phyloP scores from a whole-genome alignment of 2,113 vertebrate species.

The Piaya cayana region DNA sequence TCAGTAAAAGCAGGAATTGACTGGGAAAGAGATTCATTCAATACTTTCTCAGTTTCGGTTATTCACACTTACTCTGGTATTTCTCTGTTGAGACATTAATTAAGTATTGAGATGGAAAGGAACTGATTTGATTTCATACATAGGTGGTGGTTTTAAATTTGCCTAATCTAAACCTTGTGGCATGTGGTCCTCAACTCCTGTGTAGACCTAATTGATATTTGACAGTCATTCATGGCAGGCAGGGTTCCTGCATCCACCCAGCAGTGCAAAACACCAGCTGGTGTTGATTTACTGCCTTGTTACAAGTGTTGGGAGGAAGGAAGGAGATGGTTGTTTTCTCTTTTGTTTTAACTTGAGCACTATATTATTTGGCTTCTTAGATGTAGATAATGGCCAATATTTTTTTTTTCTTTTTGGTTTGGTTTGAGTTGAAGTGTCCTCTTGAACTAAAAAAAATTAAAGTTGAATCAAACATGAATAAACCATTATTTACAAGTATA shows the following conservation, averaged over 20 bases:
- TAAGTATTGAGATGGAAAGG: neutral
- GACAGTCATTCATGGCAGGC: neutral
- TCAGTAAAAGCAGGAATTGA: neutral
- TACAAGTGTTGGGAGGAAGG: neutral
- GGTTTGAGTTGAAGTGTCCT: neutral
- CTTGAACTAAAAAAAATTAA: neutral
- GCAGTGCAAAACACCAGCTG: neutral
- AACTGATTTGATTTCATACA: neutral
- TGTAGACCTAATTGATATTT: neutral
- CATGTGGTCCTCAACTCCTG: neutral
- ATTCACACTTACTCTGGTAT: neutral
- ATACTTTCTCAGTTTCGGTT: neutral
- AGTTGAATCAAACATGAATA: neutral
- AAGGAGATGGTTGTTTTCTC: neutral
- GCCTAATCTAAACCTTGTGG: neutral
- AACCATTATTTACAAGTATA: neutral
- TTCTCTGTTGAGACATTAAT: neutral
- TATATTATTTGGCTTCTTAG: neutral
- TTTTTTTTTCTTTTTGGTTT: neutral
- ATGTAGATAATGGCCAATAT: neutral
- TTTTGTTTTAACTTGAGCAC: neutral
- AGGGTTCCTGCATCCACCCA: neutral
- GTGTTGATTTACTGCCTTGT: neutral
- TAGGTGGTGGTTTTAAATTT: neutral
- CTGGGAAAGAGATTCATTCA: neutral